Conservation (phyloP, 2,113 vertebrate genomes). For the Cottus gobio region DNA sequence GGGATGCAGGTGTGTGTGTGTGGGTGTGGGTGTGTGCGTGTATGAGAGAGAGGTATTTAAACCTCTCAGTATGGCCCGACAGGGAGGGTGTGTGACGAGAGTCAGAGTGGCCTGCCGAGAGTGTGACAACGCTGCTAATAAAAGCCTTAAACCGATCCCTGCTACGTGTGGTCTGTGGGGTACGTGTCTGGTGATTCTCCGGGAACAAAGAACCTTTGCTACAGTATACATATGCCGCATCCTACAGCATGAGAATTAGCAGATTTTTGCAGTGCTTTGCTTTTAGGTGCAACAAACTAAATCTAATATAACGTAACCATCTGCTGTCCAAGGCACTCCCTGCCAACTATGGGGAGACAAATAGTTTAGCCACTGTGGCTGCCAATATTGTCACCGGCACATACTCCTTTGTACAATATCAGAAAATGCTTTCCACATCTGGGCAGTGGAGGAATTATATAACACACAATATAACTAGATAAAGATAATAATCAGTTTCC, state of each 20-base stretch:
- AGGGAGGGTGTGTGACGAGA: too few species aligned
- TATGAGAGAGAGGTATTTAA: too few species aligned
- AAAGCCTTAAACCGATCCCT: too few species aligned
- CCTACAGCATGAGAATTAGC: conserved; percentile 16
- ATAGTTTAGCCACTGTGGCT: conserved; percentile 31
- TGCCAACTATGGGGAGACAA: conserved; percentile 40
- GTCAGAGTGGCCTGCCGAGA: too few species aligned
- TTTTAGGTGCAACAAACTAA: conserved; percentile 32
- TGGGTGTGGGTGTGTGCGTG: too few species aligned
- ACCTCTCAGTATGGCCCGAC: too few species aligned
- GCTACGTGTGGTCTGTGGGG: too few species aligned
- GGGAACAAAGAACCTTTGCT: too few species aligned
- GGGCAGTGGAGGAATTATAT: too few species aligned
- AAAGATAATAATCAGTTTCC: neutral
- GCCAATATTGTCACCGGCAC: conserved; percentile 37
- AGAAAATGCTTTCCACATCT: neutral
- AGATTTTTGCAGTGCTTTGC: conserved; percentile 30
- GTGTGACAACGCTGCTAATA: too few species aligned
- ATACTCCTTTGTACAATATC: conserved; percentile 1
- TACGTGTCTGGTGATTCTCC: too few species aligned
- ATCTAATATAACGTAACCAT: conserved; percentile 42
- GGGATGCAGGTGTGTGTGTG: too few species aligned
- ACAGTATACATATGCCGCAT: conserved; percentile 3
- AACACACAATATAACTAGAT: neutral
- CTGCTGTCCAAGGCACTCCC: conserved; percentile 30